Evolutionary conservation across 2,797 vertebrate genomes (phyloP).

Genomic region (Paratrypauchen microcephalus): DNA sequence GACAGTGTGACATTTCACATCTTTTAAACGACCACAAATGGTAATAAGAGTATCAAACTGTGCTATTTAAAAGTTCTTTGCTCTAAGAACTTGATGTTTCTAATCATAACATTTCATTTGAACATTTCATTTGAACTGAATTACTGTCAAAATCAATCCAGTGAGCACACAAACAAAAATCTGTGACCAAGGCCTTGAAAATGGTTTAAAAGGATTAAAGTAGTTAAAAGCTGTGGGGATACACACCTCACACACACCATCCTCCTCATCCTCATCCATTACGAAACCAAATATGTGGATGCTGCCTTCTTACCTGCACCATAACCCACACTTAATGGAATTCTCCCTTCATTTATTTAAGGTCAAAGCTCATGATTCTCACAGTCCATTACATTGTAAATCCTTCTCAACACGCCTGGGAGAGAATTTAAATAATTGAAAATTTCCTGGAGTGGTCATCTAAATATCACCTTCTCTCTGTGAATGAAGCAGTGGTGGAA

Average conservation of each 20-base stretch:
- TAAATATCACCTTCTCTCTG: conserved; percentile 7
- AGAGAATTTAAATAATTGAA: conserved; percentile 53
- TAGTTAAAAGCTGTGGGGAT: conserved; percentile 35
- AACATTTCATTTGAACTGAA: neutral
- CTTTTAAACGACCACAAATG: conserved; percentile 1
- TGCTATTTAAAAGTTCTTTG: no score
- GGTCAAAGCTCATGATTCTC: conserved; percentile 72
- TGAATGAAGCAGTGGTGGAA: no score
- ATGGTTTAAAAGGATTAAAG: conserved; percentile 12
- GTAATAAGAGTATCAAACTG: conserved; percentile 20
- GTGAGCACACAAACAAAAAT: neutral
- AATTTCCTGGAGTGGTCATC: conserved; percentile 24
- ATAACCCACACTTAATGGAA: conserved; percentile 61
- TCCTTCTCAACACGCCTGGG: conserved; percentile 46
- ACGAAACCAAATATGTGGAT: conserved; percentile 51
- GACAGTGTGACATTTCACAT: no score
- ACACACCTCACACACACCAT: conserved; percentile 16
- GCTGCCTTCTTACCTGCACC: conserved; percentile 57
- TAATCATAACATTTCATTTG: conserved; percentile 7
- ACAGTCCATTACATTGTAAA: conserved; percentile 72
- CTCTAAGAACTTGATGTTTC: no score
- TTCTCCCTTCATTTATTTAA: conserved; percentile 70
- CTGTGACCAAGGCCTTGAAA: conserved; percentile 21
- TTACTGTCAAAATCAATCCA: neutral
- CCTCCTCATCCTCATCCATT: conserved; percentile 34